phyloP scores from a whole-genome alignment of 2,113 vertebrate species.

The Hemiscyllium ocellatum region DNA sequence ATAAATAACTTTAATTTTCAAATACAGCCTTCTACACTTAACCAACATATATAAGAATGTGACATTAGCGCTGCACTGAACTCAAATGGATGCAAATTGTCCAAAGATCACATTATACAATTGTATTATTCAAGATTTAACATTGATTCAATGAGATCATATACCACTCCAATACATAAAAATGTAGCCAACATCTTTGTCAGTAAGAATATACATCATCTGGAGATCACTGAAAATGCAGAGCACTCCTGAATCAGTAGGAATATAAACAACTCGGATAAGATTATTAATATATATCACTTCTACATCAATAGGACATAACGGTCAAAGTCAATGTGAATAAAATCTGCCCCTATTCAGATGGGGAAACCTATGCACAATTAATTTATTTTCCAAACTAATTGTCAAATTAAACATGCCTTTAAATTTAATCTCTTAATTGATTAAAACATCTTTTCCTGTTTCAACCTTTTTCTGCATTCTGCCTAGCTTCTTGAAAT shows the following conservation, averaged over 20 bases:
- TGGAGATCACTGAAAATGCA: neutral
- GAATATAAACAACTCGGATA: neutral
- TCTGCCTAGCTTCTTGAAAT: neutral
- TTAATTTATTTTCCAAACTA: neutral
- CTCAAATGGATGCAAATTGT: neutral
- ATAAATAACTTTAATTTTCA: neutral
- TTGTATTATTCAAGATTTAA: neutral
- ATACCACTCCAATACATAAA: neutral
- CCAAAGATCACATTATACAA: neutral
- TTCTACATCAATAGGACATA: neutral
- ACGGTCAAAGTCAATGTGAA: neutral
- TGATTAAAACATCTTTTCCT: neutral
- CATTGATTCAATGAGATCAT: neutral
- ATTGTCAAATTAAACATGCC: neutral
- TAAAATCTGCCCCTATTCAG: neutral
- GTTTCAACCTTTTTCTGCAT: neutral
- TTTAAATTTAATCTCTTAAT: neutral
- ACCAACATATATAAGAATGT: neutral
- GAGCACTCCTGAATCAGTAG: neutral
- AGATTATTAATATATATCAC: neutral
- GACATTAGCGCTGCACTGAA: neutral
- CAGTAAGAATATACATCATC: neutral
- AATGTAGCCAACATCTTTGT: neutral
- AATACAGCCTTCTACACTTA: neutral
- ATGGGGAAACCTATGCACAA: neutral